phyloP scores from a whole-genome alignment of 2,113 vertebrate species.

The Amphiprion percula region DNA sequence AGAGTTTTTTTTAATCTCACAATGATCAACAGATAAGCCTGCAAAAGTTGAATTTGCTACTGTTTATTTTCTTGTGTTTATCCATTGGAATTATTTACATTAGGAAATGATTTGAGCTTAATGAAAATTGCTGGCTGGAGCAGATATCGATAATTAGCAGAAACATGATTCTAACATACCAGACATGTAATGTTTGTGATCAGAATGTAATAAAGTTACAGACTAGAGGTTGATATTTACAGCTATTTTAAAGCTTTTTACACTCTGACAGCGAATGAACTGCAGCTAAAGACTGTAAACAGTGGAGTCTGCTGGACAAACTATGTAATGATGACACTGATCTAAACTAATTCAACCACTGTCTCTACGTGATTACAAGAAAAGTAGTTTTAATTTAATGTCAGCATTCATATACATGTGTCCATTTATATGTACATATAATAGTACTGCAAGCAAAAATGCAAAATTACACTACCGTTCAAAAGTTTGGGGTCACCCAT shows the following conservation, averaged over 20 bases:
- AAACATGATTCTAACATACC: background rate
- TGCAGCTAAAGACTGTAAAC: constrained; percentile 11
- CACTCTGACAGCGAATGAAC: background rate
- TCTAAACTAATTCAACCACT: background rate
- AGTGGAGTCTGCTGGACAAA: constrained; percentile 46
- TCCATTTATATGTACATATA: background rate
- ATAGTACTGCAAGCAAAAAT: no score
- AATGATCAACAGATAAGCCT: background rate
- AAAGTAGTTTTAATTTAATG: background rate
- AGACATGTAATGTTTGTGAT: background rate
- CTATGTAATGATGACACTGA: constrained; percentile 15
- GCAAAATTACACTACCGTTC: no score
- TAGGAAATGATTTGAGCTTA: background rate
- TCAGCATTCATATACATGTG: background rate
- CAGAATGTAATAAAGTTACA: no score
- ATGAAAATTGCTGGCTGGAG: background rate
- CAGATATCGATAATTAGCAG: background rate
- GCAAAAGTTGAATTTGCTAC: background rate
- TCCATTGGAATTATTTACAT: background rate
- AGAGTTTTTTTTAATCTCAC: background rate
- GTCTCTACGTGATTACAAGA: background rate
- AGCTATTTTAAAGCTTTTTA: background rate
- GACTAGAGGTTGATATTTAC: background rate
- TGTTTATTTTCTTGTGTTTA: background rate
- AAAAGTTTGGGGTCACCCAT: no score